These are phyloP conservation scores for Tubulanus polymorphus DNA, from an alignment of 2,888 invertebrate genomes.

Conservation along the genomic window DNA sequence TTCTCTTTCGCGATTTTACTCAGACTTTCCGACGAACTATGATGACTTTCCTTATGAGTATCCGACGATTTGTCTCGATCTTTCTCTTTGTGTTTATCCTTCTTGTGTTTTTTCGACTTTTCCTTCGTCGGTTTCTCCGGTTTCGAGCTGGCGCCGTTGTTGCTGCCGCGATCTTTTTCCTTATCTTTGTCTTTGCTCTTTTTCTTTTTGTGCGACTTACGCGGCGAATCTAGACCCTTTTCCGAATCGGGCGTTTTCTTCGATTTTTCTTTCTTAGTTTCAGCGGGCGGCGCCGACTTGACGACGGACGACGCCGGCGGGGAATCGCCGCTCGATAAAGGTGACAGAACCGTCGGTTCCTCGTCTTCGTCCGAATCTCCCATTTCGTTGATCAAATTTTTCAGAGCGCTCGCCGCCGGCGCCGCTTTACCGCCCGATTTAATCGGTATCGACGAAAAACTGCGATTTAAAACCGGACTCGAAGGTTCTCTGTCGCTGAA, in stretches of 20 bases:
- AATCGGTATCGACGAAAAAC: not conserved
- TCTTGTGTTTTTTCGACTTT: not conserved
- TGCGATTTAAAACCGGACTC: not conserved
- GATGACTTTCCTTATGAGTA: no score
- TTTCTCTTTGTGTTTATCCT: not conserved
- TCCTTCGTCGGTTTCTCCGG: not conserved
- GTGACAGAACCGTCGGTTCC: conserved; percentile 9
- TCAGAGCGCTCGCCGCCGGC: conserved; percentile 7
- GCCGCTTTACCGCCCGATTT: conserved; percentile 10
- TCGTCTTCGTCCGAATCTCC: conserved; percentile 11
- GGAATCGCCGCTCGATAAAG: not conserved
- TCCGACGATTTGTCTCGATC: no score
- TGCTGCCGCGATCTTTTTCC: not conserved
- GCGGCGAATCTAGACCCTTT: no score
- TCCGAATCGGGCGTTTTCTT: not conserved
- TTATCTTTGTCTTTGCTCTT: not conserved
- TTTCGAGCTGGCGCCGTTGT: not conserved
- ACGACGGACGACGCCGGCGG: not conserved
- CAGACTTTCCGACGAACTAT: no score
- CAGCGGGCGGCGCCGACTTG: not conserved
- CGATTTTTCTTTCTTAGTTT: not conserved
- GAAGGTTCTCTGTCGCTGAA: not conserved
- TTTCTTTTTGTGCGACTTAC: not conserved
- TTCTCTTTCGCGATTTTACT: no score
- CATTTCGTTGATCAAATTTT: conserved; percentile 9